phyloP scores from a whole-genome alignment of 2,797 vertebrate species.

The Remorina albescens region DNA sequence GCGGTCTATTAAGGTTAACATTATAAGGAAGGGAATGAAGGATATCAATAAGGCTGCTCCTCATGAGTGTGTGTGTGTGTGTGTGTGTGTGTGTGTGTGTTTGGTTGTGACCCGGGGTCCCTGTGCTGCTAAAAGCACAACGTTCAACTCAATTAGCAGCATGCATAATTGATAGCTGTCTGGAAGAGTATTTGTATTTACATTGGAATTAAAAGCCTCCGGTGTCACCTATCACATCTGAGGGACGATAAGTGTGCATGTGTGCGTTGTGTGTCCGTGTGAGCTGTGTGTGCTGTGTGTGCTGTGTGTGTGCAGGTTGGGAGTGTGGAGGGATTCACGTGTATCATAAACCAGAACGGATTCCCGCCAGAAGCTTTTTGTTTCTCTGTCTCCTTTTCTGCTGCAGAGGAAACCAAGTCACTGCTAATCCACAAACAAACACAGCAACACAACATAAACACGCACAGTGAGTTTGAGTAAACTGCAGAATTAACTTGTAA shows the following conservation, averaged over 20 bases:
- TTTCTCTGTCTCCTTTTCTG: constrained; percentile 32
- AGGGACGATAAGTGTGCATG: constrained; percentile 51
- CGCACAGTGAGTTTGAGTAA: constrained; percentile 15
- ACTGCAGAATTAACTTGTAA: constrained; percentile 29
- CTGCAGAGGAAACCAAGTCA: constrained; percentile 56
- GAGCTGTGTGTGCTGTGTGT: constrained; percentile 12
- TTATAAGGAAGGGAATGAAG: not conserved
- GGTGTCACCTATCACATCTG: constrained; percentile 82
- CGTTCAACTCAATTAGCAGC: constrained; percentile 85
- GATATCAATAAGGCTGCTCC: not conserved
- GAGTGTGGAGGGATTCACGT: constrained; percentile 41
- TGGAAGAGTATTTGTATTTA: constrained; percentile 88
- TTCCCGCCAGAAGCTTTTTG: constrained; percentile 43
- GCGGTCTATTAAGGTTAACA: not conserved
- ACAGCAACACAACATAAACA: constrained; percentile 3
- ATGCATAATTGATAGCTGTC: constrained; percentile 88
- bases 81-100: constrained; percentile 53
- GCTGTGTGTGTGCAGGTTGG: not conserved
- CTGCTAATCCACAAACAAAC: constrained; percentile 53
- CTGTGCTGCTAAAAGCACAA: constrained; percentile 82
- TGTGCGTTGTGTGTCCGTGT: constrained; percentile 16
- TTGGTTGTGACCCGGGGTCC: constrained; percentile 72
- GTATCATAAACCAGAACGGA: constrained; percentile 48
- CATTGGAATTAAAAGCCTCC: constrained; percentile 89
- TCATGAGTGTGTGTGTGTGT: constrained; percentile 18